Percentiles rank a stretch among this genome's conserved stretches.
Evolutionary conservation across 2,888 invertebrate species (phyloP).

Genomic region (Exocentrus adspersus): DNA sequence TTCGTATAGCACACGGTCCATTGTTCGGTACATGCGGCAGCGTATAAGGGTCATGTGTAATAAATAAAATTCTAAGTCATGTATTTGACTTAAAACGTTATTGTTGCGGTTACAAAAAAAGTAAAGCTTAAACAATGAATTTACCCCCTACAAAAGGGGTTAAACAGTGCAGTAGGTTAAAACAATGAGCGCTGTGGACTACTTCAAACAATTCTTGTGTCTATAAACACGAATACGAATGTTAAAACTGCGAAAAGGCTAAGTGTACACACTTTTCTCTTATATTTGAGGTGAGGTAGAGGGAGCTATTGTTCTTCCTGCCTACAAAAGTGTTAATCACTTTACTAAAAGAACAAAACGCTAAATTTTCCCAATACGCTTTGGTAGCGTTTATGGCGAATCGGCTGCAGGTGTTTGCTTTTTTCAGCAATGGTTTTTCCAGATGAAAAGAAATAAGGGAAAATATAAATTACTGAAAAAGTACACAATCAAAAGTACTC

Average conservation of each 20-base stretch:
- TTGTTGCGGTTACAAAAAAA: slow-evolving; percentile 45
- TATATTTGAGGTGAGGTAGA: slow-evolving; percentile 41
- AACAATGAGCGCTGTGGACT: slow-evolving; percentile 54
- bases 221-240: slow-evolving; percentile 54
- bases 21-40: slow-evolving; percentile 5
- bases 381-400: not conserved
- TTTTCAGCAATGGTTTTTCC: too few relatives aligned
- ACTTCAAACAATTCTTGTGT: slow-evolving; percentile 54
- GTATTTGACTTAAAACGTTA: slow-evolving; percentile 38
- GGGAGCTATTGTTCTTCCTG: slow-evolving; percentile 52
- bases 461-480: too few relatives aligned
- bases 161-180: slow-evolving; percentile 48
- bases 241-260: slow-evolving; percentile 57
- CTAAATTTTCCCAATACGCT: not conserved
- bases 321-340: slow-evolving; percentile 9
- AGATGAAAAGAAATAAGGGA: too few relatives aligned
- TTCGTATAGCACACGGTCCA: not conserved
- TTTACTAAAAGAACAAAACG: slow-evolving; percentile 6
- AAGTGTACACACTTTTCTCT: slow-evolving; percentile 51
- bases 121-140: slow-evolving; percentile 36
- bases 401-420: too few relatives aligned
- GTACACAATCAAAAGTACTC: too few relatives aligned
- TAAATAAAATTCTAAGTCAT: slow-evolving; percentile 24
- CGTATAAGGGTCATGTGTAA: slow-evolving; percentile 17
- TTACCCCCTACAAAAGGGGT: slow-evolving; percentile 37